phyloP scores from a whole-genome alignment of 2,113 vertebrate species.

The Gymnarchus niloticus region DNA sequence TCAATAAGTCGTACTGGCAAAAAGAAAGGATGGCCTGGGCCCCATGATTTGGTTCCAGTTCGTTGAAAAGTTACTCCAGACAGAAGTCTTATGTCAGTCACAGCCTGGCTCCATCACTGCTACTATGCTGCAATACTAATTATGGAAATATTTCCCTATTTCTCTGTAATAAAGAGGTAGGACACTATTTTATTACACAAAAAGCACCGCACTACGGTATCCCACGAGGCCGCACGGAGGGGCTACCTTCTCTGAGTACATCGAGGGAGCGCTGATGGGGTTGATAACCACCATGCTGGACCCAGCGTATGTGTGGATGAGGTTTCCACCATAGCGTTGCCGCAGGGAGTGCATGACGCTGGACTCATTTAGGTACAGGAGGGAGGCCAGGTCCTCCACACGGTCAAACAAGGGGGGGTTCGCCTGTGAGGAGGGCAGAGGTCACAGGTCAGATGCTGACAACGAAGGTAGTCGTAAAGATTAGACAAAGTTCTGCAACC shows the following conservation, averaged over 20 bases:
- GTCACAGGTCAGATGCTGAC: background rate
- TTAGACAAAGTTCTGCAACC: background rate
- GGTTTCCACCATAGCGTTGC: conserved; percentile 87
- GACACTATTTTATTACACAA: too few relatives aligned
- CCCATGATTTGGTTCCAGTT: too few relatives aligned
- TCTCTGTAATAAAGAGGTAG: too few relatives aligned
- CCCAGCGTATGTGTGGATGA: conserved; percentile 83
- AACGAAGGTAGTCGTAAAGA: background rate
- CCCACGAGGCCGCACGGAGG: background rate
- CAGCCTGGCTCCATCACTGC: too few relatives aligned
- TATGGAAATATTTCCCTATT: too few relatives aligned
- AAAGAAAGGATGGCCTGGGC: too few relatives aligned
- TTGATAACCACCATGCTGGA: conserved; percentile 85
- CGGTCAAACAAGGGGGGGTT: conserved; percentile 86
- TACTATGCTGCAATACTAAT: too few relatives aligned
- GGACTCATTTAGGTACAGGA: conserved; percentile 92
- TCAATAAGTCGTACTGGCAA: too few relatives aligned
- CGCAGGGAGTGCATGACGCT: conserved; percentile 86
- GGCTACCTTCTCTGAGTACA: conserved; percentile 94
- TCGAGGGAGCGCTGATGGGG: conserved; percentile 84
- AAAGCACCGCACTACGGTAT: too few relatives aligned
- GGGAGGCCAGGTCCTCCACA: conserved; percentile 80
- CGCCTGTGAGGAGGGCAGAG: conserved; percentile 58
- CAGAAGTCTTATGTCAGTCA: too few relatives aligned
- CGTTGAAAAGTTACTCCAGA: too few relatives aligned